phyloP scores from a whole-genome alignment of 2,113 vertebrate species.

The Amphiprion percula region DNA sequence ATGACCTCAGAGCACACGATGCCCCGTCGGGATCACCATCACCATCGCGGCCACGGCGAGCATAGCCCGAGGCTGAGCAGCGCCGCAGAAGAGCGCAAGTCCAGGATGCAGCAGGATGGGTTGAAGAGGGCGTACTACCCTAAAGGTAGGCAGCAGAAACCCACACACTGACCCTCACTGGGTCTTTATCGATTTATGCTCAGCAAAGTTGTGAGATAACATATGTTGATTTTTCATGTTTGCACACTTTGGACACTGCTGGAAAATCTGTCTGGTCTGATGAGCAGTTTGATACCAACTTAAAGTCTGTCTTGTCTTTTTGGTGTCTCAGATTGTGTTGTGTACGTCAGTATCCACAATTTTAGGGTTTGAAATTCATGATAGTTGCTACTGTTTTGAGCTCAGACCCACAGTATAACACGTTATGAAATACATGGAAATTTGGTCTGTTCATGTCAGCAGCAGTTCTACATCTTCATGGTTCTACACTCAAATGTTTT shows the following conservation, averaged over 20 bases:
- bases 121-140: conserved; percentile 96
- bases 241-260: too few relatives aligned
- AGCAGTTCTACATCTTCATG: background rate
- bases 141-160: conserved; percentile 89
- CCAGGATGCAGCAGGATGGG: conserved; percentile 92
- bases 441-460: background rate
- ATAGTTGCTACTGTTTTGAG: background rate
- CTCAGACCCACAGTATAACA: background rate
- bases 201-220: background rate
- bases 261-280: background rate
- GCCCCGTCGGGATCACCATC: conserved; percentile 86
- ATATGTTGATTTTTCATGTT: background rate
- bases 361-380: background rate
- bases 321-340: too few relatives aligned
- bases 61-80: conserved; percentile 91
- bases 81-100: conserved; percentile 90
- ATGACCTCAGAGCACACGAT: conserved; percentile 88
- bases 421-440: background rate
- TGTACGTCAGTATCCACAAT: too few relatives aligned
- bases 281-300: background rate
- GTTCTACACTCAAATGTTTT: background rate
- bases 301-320: background rate
- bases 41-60: conserved; percentile 85
- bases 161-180: conserved; percentile 35
- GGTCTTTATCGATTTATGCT: background rate